These are phyloP conservation scores for Ammodytes dubius DNA, from an alignment of 2,113 vertebrate genomes.

Conservation along the genomic window DNA sequence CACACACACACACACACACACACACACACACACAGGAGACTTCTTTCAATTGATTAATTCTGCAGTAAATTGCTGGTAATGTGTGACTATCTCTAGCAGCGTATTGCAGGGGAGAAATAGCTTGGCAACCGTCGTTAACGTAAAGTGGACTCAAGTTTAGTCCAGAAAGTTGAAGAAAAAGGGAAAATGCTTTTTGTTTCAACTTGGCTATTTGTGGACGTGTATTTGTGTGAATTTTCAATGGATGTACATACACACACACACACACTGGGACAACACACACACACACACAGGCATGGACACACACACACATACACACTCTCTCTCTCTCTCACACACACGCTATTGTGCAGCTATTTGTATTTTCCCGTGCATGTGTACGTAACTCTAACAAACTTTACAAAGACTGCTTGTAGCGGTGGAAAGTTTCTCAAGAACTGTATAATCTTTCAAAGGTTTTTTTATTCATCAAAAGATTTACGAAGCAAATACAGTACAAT, in stretches of 20 bases:
- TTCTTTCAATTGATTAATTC: slow-evolving; percentile 75
- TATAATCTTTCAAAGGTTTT: no score
- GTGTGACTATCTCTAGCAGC: slow-evolving; percentile 75
- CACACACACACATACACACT: no score
- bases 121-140: slow-evolving; percentile 22
- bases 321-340: no score
- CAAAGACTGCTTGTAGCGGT: background rate
- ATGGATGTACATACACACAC: no score
- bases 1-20: slow-evolving; percentile 48
- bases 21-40: slow-evolving; percentile 59
- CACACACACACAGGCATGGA: no score
- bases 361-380: background rate
- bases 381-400: background rate
- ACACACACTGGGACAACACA: no score
- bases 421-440: background rate
- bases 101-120: slow-evolving; percentile 13
- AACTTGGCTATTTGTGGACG: slow-evolving; percentile 1
- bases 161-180: slow-evolving; percentile 43
- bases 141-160: slow-evolving; percentile 36
- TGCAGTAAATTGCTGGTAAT: slow-evolving; percentile 76
- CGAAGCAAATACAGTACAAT: no score
- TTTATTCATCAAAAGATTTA: no score
- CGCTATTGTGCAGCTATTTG: no score
- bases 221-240: no score
- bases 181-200: slow-evolving; percentile 1